Base-by-base conservation (phyloP, 2,797 vertebrate species). In the Manis pentadactyla region DNA sequence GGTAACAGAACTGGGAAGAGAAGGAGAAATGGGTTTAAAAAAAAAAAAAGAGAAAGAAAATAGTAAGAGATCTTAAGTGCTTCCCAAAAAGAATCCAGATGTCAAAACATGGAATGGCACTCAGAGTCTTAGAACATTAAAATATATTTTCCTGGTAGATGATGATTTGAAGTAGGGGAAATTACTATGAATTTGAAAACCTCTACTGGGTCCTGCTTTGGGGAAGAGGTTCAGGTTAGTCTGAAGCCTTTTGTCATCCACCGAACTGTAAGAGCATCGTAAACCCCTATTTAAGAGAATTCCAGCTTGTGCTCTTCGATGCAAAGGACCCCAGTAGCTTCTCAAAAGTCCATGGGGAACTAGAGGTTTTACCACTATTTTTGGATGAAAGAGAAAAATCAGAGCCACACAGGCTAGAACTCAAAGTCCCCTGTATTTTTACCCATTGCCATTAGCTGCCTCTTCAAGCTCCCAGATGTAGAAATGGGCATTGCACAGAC, bases 101-200 rank as follows among this genome's bases (percentile, higher is more conserved):
- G 46, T 92, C 66, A 59, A 55, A 87, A 71, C 5, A 18, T 9
- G 37, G 29, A 66, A 7, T 42, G 34, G 13, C 14, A 14, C 13
- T 90, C 42, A 29, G 11, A 21, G 8, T 78, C 63, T 39, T 11
- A 39, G 11, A 39, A 14, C 9, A 15, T 71, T 81, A 17, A 25
- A 14, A 25, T 71, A 17, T 3, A 31, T 37, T 59, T 42, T 73
- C 23, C 51, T 91, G 46, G 73, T 55, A 7, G 37, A 39, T 90
- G 64, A 39, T n/a, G 79, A 66, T 59, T 49, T 85, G 63, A 31
- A 6, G 46, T 46, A 46, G 31, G 25, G 3, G 0, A 5, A 61
- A 63, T 84, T 71, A 37, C 42, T 42, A 7, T 51, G 64, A 13
- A 14, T 89, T 87, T 83, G 9, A 17, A 93, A 94, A 49, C 74